A percentile compares a stretch with the other conserved stretches of the same genome.
Conservation (phyloP, 2,113 vertebrate species). For the Eulemur macaco region DNA sequence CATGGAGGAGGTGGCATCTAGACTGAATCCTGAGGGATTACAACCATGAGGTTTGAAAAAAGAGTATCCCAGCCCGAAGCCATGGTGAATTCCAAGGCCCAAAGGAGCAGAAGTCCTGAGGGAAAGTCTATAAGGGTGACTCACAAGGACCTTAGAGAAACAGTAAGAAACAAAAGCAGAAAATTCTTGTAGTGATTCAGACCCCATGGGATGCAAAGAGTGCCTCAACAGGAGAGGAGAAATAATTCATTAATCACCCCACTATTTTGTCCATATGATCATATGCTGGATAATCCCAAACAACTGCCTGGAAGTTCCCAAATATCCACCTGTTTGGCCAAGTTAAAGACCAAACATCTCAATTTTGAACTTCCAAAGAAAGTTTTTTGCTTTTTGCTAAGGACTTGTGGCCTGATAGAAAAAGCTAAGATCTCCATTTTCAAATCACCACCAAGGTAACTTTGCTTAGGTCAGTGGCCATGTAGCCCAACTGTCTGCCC, state of each 20-base stretch:
- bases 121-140: not conserved
- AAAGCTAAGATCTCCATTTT: not conserved
- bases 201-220: not conserved
- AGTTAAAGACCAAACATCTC: not conserved
- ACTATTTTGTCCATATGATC: not conserved
- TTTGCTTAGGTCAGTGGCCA: not conserved
- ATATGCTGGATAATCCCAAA: conserved; percentile 9
- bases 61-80: not conserved
- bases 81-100: not conserved
- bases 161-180: not conserved
- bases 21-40: not conserved
- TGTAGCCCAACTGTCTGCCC: not conserved
- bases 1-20: not conserved
- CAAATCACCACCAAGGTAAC: not conserved
- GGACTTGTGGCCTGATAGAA: not conserved
- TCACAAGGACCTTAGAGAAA: not conserved
- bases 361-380: not conserved
- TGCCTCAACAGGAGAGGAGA: not conserved
- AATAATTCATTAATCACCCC: not conserved
- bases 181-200: not conserved
- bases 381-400: not conserved
- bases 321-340: not conserved
- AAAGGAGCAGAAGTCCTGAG: not conserved
- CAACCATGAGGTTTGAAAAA: not conserved
- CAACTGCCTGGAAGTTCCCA: not conserved